Base-by-base conservation (phyloP, 37 sponge, comb jelly and placozoan genomes). In the Chondrosia reniformis region DNA sequence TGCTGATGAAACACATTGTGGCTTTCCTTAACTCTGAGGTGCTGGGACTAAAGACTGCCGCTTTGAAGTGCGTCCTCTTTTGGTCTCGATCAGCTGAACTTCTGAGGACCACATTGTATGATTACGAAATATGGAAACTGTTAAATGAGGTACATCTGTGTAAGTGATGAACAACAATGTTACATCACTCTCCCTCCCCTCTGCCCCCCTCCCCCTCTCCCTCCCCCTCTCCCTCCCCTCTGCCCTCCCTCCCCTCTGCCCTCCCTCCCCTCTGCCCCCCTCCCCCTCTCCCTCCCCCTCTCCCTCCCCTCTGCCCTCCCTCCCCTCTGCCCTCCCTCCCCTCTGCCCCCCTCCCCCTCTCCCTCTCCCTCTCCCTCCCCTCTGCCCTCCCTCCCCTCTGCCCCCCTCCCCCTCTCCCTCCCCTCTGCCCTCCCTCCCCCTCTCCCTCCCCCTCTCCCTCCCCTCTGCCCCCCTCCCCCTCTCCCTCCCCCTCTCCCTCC, bases 11-110 rank as follows among this genome's bases (percentile, higher is more conserved):
- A 44, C 72, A 69, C 9, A 7, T 69, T 37, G 44, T 39, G 15
- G 38, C 72, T 39, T 41, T 24, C n/a, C 72, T 69, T 21, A 19
- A 38, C n/a, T 41, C 44, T 24, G 72, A 69, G 72, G 72, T 43
- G 43, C 25, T 38, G 38, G 72, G 72, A 7, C 15, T 69, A n/a
- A 69, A 69, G 36, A 10, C 42, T 1, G 72, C 72, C 21, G 72
- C 72, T 69, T 44, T 69, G 72, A 69, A 69, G 72, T 69, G 72
- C 42, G 44, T 69, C 36, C 36, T 69, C 24, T 69, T 69, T 25
- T 69, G 72, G 72, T 69, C 72, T 10, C 72, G 72, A 12, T 69
- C 72, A 24, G 44, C 72, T 2, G 44, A 69, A 44, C 72, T 43
- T 2, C 72, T 69, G 44, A 69, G 72, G 36, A 69, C 72, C 72